A percentile compares a stretch with the other conserved stretches of the same genome.
Evolutionary conservation across 2,888 invertebrate species (phyloP).

Genomic region (Drosophila helvetica): DNA sequence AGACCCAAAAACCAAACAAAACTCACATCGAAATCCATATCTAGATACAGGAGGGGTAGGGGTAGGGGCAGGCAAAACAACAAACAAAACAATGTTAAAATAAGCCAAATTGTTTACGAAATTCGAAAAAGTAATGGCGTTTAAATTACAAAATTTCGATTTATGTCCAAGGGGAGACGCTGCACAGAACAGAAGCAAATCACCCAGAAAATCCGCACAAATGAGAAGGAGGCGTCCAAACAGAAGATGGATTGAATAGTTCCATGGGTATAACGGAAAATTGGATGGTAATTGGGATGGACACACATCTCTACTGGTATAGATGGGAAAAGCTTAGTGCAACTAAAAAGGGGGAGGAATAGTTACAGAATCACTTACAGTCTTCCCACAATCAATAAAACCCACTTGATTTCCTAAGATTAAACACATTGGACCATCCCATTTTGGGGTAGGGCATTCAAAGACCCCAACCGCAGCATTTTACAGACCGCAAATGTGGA

Average conservation of each 20-base stretch:
- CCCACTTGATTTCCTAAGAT: neutral
- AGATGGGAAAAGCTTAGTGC: too few relatives aligned
- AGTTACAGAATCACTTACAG: neutral
- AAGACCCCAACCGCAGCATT: slow-evolving; percentile 31
- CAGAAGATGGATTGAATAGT: neutral
- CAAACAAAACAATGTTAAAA: slow-evolving; percentile 38
- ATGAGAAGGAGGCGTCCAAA: slow-evolving; percentile 13
- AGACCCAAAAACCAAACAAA: slow-evolving; percentile 24
- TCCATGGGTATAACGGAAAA: neutral
- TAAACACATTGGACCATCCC: neutral
- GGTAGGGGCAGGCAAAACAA: slow-evolving; percentile 23
- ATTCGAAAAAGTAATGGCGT: slow-evolving; percentile 63
- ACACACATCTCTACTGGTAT: neutral
- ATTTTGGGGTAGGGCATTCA: slow-evolving; percentile 8
- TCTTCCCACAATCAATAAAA: neutral
- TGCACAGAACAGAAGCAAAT: slow-evolving; percentile 12
- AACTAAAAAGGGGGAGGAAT: too few relatives aligned
- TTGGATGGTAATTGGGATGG: neutral
- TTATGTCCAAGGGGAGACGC: slow-evolving; percentile 31
- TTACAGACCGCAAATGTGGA: slow-evolving; percentile 52
- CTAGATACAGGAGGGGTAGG: slow-evolving; percentile 19
- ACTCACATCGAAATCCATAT: slow-evolving; percentile 44
- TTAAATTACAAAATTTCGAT: slow-evolving; percentile 64
- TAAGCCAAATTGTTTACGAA: slow-evolving; percentile 67
- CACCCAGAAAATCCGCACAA: slow-evolving; percentile 3